These are phyloP conservation scores for Orthosia cruda DNA, from an alignment of 2,888 invertebrate species.

Conservation along the genomic window DNA sequence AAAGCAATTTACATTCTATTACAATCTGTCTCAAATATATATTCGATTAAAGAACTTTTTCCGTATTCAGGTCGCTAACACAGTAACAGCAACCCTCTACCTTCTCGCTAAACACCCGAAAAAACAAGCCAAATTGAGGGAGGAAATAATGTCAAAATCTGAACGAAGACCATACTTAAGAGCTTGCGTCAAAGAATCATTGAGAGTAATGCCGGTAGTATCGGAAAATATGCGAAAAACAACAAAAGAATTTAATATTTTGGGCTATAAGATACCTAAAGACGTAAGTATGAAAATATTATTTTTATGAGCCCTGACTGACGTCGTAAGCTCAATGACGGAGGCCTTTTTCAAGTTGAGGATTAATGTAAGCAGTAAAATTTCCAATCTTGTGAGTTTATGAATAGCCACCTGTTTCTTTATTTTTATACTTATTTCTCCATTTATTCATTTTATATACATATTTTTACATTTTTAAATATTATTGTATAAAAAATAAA, in stretches of 20 bases:
- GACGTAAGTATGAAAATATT: conserved; percentile 83
- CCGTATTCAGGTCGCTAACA: conserved; percentile 89
- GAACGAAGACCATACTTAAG: conserved; percentile 92
- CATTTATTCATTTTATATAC: too few relatives aligned
- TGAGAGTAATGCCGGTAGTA: conserved; percentile 92
- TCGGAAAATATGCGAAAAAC: conserved; percentile 91
- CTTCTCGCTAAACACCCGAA: conserved; percentile 92
- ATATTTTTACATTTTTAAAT: too few relatives aligned
- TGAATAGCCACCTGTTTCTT: not conserved
- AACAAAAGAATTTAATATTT: conserved; percentile 91
- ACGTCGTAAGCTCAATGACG: not conserved
- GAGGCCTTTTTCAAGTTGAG: not conserved
- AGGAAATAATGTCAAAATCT: conserved; percentile 87
- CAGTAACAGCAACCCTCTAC: conserved; percentile 91
- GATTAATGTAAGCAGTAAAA: not conserved
- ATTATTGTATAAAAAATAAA: too few relatives aligned
- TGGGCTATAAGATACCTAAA: conserved; percentile 93
- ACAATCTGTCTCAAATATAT: too few relatives aligned
- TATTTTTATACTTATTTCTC: not conserved
- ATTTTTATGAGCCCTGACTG: not conserved
- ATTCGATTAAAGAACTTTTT: not conserved
- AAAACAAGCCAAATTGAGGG: conserved; percentile 92
- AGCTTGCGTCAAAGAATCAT: conserved; percentile 94
- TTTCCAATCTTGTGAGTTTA: not conserved
- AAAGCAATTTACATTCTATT: too few relatives aligned